Conservation (phyloP, 2,888 invertebrate genomes). For the Tuberolachnus salignus region DNA sequence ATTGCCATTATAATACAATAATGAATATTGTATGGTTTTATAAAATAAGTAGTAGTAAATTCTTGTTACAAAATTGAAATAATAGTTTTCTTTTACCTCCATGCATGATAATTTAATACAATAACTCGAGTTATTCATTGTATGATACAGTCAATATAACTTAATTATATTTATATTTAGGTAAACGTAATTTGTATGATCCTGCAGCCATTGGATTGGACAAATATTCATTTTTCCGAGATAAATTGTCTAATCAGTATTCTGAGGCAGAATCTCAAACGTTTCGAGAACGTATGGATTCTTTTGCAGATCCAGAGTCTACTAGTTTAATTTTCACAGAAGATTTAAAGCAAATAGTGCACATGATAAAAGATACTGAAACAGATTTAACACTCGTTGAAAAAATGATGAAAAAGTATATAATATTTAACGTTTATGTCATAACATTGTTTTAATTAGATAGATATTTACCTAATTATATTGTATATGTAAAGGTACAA, state of each 20-base stretch:
- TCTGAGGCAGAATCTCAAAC: slow-evolving; percentile 61
- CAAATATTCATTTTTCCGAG: slow-evolving; percentile 67
- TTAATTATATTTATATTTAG: slow-evolving; percentile 28
- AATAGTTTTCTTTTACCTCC: no score
- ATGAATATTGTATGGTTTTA: no score
- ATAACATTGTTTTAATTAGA: neutral
- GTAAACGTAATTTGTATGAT: slow-evolving; percentile 60
- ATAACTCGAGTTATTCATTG: neutral
- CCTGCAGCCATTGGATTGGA: slow-evolving; percentile 70
- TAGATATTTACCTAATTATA: slow-evolving; percentile 8
- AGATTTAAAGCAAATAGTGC: slow-evolving; percentile 81
- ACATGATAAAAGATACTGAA: slow-evolving; percentile 69
- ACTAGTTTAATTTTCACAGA: slow-evolving; percentile 80
- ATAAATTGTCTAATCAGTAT: slow-evolving; percentile 69
- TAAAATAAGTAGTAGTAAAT: no score
- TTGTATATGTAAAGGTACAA: slow-evolving; percentile 68
- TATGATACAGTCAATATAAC: no score
- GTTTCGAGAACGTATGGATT: slow-evolving; percentile 74
- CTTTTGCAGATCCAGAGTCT: slow-evolving; percentile 67
- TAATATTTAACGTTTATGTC: neutral
- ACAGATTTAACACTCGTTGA: slow-evolving; percentile 70
- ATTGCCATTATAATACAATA: no score
- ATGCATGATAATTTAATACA: no score
- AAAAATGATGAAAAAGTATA: slow-evolving; percentile 75
- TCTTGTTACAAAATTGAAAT: no score